Evolutionary conservation across 2,888 invertebrate species (phyloP).

Genomic region (Julus scandinavius): DNA sequence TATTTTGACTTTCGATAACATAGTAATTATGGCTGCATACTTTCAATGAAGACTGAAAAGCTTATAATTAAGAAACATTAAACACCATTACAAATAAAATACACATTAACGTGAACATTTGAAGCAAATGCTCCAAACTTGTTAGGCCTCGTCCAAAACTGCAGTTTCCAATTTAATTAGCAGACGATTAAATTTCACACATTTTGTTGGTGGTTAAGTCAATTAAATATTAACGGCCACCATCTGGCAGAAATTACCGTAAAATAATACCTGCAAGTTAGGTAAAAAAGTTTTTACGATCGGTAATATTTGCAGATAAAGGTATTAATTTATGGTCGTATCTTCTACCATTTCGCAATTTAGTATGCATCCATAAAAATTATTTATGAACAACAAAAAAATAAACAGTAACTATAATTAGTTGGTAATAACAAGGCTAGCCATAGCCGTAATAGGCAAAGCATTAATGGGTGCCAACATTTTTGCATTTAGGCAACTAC

Average conservation of each 20-base stretch:
- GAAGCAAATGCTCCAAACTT: neutral
- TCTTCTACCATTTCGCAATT: neutral
- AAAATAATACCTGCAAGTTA: neutral
- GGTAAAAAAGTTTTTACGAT: neutral
- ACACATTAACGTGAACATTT: neutral
- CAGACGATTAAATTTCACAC: neutral
- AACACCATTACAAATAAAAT: too few species aligned
- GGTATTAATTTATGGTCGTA: neutral
- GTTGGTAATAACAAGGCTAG: conserved; percentile 21
- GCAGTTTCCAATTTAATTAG: neutral
- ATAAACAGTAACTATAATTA: conserved; percentile 27
- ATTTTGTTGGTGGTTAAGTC: neutral
- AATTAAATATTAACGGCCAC: neutral
- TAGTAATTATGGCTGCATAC: too few species aligned
- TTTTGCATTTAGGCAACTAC: conserved; percentile 39
- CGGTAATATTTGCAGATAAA: conserved; percentile 36
- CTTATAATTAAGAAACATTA: too few species aligned
- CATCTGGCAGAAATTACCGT: neutral
- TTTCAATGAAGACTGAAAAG: too few species aligned
- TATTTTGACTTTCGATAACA: too few species aligned
- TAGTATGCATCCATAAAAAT: neutral
- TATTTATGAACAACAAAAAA: conserved; percentile 33
- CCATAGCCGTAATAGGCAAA: conserved; percentile 12
- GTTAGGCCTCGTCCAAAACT: neutral
- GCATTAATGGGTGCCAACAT: conserved; percentile 36